phyloP scores from a whole-genome alignment of 2,797 vertebrate species.

The Alectoris magna region DNA sequence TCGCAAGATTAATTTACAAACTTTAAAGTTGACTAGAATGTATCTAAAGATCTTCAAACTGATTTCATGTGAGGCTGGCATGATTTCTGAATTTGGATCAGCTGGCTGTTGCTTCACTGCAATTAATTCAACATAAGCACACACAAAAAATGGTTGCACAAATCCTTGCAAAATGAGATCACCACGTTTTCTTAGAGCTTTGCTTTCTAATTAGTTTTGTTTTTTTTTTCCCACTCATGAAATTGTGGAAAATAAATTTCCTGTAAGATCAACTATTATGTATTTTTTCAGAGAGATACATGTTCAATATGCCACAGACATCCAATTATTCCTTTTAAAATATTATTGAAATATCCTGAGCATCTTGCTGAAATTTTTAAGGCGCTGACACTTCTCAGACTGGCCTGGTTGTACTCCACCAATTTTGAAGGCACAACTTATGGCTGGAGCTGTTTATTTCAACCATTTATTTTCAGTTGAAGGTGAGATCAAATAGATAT shows the following conservation, averaged over 20 bases:
- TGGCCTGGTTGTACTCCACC: conserved; percentile 5
- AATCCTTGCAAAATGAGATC: conserved; percentile 38
- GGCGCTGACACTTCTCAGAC: not conserved
- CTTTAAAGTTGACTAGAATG: not conserved
- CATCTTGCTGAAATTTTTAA: not conserved
- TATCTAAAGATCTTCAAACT: not conserved
- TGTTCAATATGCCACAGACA: not conserved
- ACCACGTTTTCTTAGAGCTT: not conserved
- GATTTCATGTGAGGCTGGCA: not conserved
- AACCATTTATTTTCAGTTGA: conserved; percentile 4
- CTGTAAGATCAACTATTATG: not conserved
- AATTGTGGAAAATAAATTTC: conserved; percentile 39
- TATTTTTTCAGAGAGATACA: conserved; percentile 8
- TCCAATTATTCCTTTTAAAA: conserved; percentile 10
- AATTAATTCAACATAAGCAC: conserved; percentile 36
- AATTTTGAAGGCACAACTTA: not conserved
- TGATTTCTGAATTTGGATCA: conserved; percentile 31
- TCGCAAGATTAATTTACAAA: conserved; percentile 2
- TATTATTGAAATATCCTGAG: conserved; percentile 5
- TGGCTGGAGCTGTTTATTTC: conserved; percentile 4
- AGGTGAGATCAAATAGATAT: not conserved
- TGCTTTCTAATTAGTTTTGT: conserved; percentile 27
- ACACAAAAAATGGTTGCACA: conserved; percentile 32
- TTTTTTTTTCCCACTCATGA: not conserved
- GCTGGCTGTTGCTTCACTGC: conserved; percentile 23